Evolutionary conservation across 2,888 invertebrate species (phyloP).

Genomic region (Heliconius ismenius): DNA sequence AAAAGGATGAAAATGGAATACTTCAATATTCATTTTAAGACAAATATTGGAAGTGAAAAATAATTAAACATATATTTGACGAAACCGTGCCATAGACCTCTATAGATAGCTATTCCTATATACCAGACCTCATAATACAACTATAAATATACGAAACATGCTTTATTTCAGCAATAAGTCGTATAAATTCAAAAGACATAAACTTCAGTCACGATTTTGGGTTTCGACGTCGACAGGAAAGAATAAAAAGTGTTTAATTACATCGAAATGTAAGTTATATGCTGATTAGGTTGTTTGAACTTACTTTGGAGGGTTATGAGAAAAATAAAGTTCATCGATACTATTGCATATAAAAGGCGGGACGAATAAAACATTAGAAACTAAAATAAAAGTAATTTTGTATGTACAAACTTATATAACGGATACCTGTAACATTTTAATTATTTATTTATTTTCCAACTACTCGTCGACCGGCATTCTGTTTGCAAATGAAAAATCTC

Average conservation of each 20-base stretch:
- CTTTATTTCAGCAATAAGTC: slow-evolving; percentile 41
- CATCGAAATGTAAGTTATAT: slow-evolving; percentile 33
- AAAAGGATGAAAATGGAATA: no score
- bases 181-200: slow-evolving; percentile 71
- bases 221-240: slow-evolving; percentile 47
- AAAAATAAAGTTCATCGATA: not conserved
- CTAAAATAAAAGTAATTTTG: no score
- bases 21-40: no score
- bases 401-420: no score
- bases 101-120: not conserved
- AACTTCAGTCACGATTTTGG: slow-evolving; percentile 60
- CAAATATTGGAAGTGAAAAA: no score
- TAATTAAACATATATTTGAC: not conserved
- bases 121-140: not conserved
- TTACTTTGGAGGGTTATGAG: not conserved
- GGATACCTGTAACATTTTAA: no score
- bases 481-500: no score
- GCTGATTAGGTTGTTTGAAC: slow-evolving; percentile 15
- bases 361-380: no score
- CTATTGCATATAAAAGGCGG: not conserved
- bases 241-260: slow-evolving; percentile 60
- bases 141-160: slow-evolving; percentile 21
- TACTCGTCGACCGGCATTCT: no score
- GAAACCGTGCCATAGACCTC: not conserved
- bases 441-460: no score